Conservation (phyloP, 1,140 invertebrate species). For the Cydia pomonella region DNA sequence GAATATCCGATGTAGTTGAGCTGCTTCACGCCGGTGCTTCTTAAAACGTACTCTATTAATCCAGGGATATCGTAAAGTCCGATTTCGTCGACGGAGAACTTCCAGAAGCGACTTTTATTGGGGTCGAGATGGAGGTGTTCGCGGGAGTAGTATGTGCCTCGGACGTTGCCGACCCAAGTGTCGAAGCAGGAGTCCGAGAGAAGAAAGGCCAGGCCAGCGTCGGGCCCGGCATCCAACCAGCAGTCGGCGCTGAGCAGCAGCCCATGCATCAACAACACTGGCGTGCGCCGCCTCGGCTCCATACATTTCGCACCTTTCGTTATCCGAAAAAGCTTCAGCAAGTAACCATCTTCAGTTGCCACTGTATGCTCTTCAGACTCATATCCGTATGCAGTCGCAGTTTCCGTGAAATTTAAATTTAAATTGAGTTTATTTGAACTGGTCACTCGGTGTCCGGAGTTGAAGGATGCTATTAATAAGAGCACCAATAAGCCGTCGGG, state of each 20-base stretch:
- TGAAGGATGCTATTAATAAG: background rate
- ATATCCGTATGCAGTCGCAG: constrained; percentile 36
- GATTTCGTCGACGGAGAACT: constrained; percentile 83
- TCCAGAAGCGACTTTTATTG: constrained; percentile 81
- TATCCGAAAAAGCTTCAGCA: constrained; percentile 44
- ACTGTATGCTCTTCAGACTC: constrained; percentile 43
- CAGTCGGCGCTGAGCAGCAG: constrained; percentile 83
- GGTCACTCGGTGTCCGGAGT: background rate
- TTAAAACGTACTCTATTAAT: constrained; percentile 77
- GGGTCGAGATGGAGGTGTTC: constrained; percentile 77
- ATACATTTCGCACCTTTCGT: constrained; percentile 25
- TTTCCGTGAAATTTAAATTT: constrained; percentile 21
- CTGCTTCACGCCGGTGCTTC: constrained; percentile 61
- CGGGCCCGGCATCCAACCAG: constrained; percentile 83
- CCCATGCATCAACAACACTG: constrained; percentile 85
- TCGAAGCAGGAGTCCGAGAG: constrained; percentile 84
- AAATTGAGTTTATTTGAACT: background rate
- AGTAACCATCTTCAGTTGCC: constrained; percentile 47
- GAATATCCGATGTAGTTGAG: constrained; percentile 83
- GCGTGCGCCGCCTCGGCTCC: constrained; percentile 40
- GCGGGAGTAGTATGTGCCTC: constrained; percentile 83
- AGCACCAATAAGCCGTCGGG: background rate
- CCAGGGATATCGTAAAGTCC: constrained; percentile 76
- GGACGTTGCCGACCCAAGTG: constrained; percentile 85
- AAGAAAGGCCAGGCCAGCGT: constrained; percentile 82